phyloP scores from a whole-genome alignment of 2,888 invertebrate species.

The Lycocerus yunnanus region DNA sequence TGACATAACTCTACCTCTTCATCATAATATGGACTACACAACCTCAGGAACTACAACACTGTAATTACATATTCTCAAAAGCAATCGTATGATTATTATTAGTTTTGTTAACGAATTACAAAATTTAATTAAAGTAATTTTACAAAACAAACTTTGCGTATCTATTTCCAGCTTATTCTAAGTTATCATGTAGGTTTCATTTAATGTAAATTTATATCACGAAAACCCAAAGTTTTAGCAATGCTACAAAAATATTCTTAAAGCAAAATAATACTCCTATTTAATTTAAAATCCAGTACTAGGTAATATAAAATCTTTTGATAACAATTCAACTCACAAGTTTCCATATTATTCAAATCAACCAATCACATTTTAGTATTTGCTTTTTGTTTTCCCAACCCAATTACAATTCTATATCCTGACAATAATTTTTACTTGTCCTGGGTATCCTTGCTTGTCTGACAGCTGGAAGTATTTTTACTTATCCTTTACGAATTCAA shows the following conservation, averaged over 20 bases:
- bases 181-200: not conserved
- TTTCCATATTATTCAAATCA: too few species aligned
- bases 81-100: constrained; percentile 20
- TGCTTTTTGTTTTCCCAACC: too few species aligned
- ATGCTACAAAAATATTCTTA: not conserved
- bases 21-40: constrained; percentile 23
- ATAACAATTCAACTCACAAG: too few species aligned
- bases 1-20: constrained; percentile 27
- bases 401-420: too few species aligned
- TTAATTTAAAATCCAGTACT: too few species aligned
- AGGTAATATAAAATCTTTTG: too few species aligned
- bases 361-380: too few species aligned
- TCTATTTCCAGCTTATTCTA: not conserved
- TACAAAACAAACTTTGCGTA: not conserved
- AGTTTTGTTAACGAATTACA: not conserved
- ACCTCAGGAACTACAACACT: constrained; percentile 18
- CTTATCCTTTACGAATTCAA: too few species aligned
- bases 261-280: too few species aligned
- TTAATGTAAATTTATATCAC: not conserved
- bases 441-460: too few species aligned
- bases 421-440: too few species aligned
- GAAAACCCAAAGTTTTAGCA: not conserved
- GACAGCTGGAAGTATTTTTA: too few species aligned
- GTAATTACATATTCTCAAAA: constrained; percentile 23
- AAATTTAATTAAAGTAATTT: not conserved